Percentiles rank a stretch among this genome's conserved stretches.
These are phyloP conservation scores for Tachysurus vachellii DNA, from an alignment of 2,113 vertebrate genomes.

Conservation along the genomic window DNA sequence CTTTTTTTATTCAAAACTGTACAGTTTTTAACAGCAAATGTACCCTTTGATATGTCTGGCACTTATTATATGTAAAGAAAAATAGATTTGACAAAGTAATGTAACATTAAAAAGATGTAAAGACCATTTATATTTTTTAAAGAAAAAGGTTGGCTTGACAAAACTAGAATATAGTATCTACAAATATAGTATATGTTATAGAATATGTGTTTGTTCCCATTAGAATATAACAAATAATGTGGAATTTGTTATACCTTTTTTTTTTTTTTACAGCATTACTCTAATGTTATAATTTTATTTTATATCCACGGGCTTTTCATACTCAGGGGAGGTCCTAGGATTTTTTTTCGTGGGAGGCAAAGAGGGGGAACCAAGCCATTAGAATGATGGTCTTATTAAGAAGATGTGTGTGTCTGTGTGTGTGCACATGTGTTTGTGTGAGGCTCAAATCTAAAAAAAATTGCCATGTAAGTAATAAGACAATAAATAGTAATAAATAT, in stretches of 20 bases:
- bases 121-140: not conserved
- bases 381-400: not conserved
- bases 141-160: conserved; percentile 8
- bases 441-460: conserved; percentile 1
- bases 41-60: conserved; percentile 64
- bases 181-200: not conserved
- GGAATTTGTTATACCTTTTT: not conserved
- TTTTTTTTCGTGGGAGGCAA: not conserved
- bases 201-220: not conserved
- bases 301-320: not conserved
- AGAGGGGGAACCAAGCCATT: not conserved
- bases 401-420: not conserved
- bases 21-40: conserved; percentile 69
- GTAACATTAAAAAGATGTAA: conserved; percentile 28
- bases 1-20: conserved; percentile 48
- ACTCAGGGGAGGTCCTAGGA: not conserved
- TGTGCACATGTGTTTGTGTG: not conserved
- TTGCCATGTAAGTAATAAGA: not conserved
- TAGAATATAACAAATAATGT: not conserved
- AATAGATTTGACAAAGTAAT: conserved; percentile 30
- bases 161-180: not conserved
- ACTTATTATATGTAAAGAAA: conserved; percentile 35
- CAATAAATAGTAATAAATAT: conserved; percentile 23
- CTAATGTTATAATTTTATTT: not conserved
- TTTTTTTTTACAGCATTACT: not conserved